phyloP scores from a whole-genome alignment of 2,888 invertebrate genomes.

The Agapetus fuscipes region DNA sequence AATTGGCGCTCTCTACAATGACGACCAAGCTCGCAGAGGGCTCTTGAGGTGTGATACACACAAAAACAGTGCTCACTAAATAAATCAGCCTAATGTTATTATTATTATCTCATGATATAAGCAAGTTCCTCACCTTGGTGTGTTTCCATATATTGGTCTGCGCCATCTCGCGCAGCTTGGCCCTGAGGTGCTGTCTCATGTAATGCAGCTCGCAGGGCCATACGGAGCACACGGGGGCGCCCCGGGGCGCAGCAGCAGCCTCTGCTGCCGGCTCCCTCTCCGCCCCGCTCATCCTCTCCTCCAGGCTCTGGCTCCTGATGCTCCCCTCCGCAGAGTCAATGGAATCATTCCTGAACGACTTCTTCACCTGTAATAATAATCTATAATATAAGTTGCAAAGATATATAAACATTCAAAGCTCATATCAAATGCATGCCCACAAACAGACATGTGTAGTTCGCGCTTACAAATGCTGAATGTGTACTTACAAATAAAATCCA shows the following conservation, averaged over 20 bases:
- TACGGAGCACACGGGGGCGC: slow-evolving; percentile 24
- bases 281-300: slow-evolving; percentile 26
- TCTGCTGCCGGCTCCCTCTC: slow-evolving; percentile 5
- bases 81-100: background rate
- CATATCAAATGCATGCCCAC: too few species aligned
- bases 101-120: background rate
- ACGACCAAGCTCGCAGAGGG: too few species aligned
- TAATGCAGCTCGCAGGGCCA: slow-evolving; percentile 43
- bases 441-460: too few species aligned
- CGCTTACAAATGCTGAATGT: too few species aligned
- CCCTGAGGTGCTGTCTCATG: slow-evolving; percentile 33
- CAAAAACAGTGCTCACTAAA: too few species aligned
- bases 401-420: too few species aligned
- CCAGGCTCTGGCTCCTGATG: slow-evolving; percentile 32
- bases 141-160: slow-evolving; percentile 34
- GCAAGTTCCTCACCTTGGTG: slow-evolving; percentile 27
- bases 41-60: too few species aligned
- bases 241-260: too few species aligned
- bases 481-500: too few species aligned
- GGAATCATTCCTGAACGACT: slow-evolving; percentile 27
- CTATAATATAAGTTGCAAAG: too few species aligned
- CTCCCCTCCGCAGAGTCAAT: slow-evolving; percentile 23
- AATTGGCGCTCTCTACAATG: too few species aligned
- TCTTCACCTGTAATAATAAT: too few species aligned
- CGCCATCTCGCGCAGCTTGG: slow-evolving; percentile 35